Evolutionary conservation across 2,797 vertebrate species (phyloP).

Genomic region (Esox lucius): DNA sequence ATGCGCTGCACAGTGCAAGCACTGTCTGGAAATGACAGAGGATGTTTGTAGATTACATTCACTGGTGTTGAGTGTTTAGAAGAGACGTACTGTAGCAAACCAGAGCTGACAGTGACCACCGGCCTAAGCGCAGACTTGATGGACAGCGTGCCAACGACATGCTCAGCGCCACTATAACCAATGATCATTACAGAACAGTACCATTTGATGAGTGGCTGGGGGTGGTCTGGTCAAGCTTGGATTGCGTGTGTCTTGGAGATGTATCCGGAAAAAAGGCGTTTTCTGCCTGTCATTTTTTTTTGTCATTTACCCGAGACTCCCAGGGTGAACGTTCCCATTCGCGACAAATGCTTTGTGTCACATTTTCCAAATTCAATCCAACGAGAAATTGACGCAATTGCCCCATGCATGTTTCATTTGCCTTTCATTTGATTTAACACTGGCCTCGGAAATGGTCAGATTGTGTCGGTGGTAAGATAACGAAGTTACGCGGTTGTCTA

Average conservation of each 20-base stretch:
- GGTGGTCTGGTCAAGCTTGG: conserved; percentile 60
- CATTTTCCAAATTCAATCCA: conserved; percentile 22
- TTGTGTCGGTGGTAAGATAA: neutral
- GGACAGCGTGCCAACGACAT: conserved; percentile 80
- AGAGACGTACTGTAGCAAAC: conserved; percentile 74
- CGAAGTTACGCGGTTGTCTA: neutral
- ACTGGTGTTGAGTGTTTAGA: conserved; percentile 72
- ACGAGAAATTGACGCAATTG: conserved; percentile 55
- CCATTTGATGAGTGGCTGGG: conserved; percentile 76
- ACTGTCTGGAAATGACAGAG: conserved; percentile 67
- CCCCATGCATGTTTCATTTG: conserved; percentile 50
- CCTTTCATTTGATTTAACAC: conserved; percentile 5
- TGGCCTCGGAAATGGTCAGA: neutral
- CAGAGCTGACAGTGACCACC: conserved; percentile 78
- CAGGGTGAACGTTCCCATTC: neutral
- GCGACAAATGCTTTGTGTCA: conserved; percentile 48
- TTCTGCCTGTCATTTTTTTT: conserved; percentile 86
- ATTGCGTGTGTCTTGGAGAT: too few species aligned
- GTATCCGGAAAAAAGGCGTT: conserved; percentile 80
- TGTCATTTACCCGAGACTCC: conserved; percentile 76
- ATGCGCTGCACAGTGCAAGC: neutral
- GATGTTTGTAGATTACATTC: conserved; percentile 78
- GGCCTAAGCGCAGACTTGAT: conserved; percentile 76
- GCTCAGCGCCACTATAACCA: conserved; percentile 73
- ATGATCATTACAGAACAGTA: conserved; percentile 74